Base-by-base conservation (phyloP, 2,113 vertebrate genomes). In the Dermatemys mawii region DNA sequence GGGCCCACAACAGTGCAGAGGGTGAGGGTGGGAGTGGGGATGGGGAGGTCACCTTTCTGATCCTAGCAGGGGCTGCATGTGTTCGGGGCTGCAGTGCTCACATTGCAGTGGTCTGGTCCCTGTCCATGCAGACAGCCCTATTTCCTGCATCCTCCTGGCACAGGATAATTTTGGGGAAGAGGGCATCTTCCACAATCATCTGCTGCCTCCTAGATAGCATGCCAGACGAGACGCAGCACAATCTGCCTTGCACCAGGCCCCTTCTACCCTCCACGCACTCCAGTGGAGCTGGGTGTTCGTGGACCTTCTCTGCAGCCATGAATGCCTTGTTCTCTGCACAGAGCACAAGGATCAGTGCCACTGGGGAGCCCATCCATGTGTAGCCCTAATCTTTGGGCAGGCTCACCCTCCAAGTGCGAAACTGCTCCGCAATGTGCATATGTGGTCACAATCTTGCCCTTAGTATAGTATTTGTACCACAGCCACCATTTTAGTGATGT, bases 341-440 rank as follows among this genome's bases (percentile, higher is more conserved):
- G 0, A 5, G 12, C 13, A 2, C 0, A 0, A 38, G 41, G 13
- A 32, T 21, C 89, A 86, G 63, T 24, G 1, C 44, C 7, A 41
- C 11, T 6, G 54, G 29, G 35, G 57, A 86, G 38, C 49, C 35
- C 29, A 35, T 29, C 44, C 24, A 35, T 8, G 0, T 5, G 44
- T 78, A 73, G 54, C n/a, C 78, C 24, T 49, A 3, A 5, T 38
- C n/a, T 60, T 91, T 41, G 92, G 53, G 27, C 49, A 89, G 27
- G n/a, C 14, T 95, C 63, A 83, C 16, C 78, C 46, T 55, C 89
- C 0, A 2, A 38, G 2, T 54, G 84, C 54, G 82, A 86, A 88
- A 76, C 11, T 11, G 73, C 24, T 83, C 67, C 53, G 78, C 50
- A 79, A 38, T 35, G 0, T 2, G 10, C 2, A 0, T 29, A 78